Conservation (phyloP, 2,113 vertebrate species). For the human (Homo sapiens) region GRCh38 chrX:13168001-13168500, state of each 20-base stretch:
- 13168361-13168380: neutral
- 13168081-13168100: slow-evolving; percentile 19
- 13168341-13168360: neutral
- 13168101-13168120: neutral
- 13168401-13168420: neutral
- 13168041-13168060: neutral
- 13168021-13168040: neutral
- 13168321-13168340: slow-evolving; percentile 33
- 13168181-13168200: slow-evolving; percentile 35
- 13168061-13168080: neutral
- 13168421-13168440: neutral
- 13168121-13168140: neutral
- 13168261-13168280: neutral
- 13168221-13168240: slow-evolving; percentile 47
- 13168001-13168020: slow-evolving; percentile 17
- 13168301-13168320: neutral
- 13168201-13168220: slow-evolving; percentile 15
- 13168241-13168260: neutral
- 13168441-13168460: neutral
- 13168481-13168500: neutral
- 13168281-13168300: slow-evolving; percentile 42
- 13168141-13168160: neutral
- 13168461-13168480: neutral
- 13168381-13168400: slow-evolving; percentile 2
- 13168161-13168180: neutral